A percentile compares a stretch with the other conserved stretches of the same genome.
Conservation (phyloP, 2,888 invertebrate genomes). For the Autographa pulchrina region DNA sequence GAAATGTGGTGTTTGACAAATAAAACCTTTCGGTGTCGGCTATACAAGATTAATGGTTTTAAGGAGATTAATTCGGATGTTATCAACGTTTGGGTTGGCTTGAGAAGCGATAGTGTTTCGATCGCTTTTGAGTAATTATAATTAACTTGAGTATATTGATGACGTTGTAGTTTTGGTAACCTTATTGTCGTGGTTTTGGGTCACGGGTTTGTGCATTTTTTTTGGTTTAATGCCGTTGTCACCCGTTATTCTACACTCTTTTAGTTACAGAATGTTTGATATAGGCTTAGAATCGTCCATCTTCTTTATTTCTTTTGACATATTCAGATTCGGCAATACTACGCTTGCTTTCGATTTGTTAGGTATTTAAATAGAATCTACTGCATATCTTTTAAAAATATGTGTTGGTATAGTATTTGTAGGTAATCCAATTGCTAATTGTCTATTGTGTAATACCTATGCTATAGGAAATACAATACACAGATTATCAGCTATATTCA, state of each 20-base stretch:
- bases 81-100: slow-evolving; percentile 45
- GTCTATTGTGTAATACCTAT: background rate
- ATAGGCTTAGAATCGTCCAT: no score
- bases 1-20: slow-evolving; percentile 61
- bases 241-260: no score
- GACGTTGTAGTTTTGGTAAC: slow-evolving; percentile 8
- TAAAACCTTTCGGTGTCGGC: slow-evolving; percentile 60
- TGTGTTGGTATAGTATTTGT: no score
- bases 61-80: slow-evolving; percentile 55
- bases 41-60: slow-evolving; percentile 57
- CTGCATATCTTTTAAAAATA: no score
- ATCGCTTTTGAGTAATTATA: slow-evolving; percentile 26
- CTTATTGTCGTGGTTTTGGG: background rate
- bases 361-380: no score
- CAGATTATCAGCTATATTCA: background rate
- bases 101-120: slow-evolving; percentile 47
- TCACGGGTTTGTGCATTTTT: background rate
- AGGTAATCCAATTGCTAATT: background rate
- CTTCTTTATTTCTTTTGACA: no score
- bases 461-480: background rate
- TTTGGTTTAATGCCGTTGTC: no score
- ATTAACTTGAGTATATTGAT: slow-evolving; percentile 43
- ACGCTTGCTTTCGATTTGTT: no score
- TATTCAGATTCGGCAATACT: no score
- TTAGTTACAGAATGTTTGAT: no score